Evolutionary conservation across 2,797 vertebrate species (phyloP).

Genomic region (Psittacula echo): DNA sequence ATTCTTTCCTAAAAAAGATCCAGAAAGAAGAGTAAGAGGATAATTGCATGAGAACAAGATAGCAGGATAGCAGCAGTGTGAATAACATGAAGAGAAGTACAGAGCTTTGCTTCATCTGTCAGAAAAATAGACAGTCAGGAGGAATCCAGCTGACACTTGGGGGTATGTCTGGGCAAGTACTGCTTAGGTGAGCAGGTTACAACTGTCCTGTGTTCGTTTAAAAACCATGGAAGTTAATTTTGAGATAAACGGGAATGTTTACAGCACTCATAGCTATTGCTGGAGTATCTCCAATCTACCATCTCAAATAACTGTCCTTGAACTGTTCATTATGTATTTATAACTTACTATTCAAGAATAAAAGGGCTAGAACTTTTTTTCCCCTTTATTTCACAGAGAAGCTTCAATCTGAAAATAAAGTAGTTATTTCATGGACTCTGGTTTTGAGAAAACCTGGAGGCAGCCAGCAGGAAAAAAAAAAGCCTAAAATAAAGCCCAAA

Average conservation of each 20-base stretch:
- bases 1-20: background rate
- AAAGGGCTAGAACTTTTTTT: background rate
- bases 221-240: background rate
- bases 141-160: background rate
- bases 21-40: background rate
- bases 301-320: background rate
- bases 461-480: background rate
- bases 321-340: background rate
- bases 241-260: background rate
- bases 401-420: background rate
- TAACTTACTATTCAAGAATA: background rate
- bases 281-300: background rate
- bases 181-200: background rate
- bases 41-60: background rate
- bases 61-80: background rate
- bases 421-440: background rate
- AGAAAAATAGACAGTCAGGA: background rate
- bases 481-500: background rate
- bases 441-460: background rate
- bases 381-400: accelerated
- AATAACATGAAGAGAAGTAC: background rate
- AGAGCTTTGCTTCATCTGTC: background rate
- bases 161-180: background rate
- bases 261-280: background rate
- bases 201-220: accelerated